A percentile compares a stretch with the other conserved stretches of the same genome.
Conservation (phyloP, 1,140 invertebrate genomes). For the Hypothenemus hampei region DNA sequence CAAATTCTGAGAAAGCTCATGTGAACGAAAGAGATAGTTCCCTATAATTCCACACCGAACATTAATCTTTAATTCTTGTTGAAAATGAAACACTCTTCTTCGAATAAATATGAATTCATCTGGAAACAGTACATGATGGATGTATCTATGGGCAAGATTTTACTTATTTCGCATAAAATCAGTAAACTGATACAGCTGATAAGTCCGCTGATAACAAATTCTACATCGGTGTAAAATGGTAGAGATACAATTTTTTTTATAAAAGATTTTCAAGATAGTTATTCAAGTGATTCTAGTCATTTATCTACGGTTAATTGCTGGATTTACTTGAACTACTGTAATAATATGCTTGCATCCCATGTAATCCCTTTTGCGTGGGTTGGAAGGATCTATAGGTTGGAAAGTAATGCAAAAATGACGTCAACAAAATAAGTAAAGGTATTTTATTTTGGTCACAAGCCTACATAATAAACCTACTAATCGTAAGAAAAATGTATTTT, state of each 20-base stretch:
- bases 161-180: not conserved
- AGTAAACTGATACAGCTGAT: not conserved
- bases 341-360: not conserved
- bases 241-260: not conserved
- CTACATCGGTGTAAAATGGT: too few relatives aligned
- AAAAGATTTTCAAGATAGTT: not conserved
- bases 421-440: too few relatives aligned
- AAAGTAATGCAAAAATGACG: too few relatives aligned
- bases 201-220: not conserved
- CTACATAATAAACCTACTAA: too few relatives aligned
- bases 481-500: too few relatives aligned
- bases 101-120: slow-evolving; percentile 1
- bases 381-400: not conserved
- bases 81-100: not conserved
- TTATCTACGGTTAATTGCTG: too few relatives aligned
- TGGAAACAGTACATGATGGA: not conserved
- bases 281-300: too few relatives aligned
- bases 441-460: too few relatives aligned
- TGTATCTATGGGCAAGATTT: not conserved
- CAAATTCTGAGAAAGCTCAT: not conserved
- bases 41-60: not conserved
- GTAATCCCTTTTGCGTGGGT: not conserved
- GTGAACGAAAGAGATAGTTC: not conserved
- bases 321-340: not conserved
- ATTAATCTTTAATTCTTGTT: not conserved